These are phyloP conservation scores for Eupsittula cactorum DNA, from an alignment of 2,113 vertebrate species.

Conservation along the genomic window DNA sequence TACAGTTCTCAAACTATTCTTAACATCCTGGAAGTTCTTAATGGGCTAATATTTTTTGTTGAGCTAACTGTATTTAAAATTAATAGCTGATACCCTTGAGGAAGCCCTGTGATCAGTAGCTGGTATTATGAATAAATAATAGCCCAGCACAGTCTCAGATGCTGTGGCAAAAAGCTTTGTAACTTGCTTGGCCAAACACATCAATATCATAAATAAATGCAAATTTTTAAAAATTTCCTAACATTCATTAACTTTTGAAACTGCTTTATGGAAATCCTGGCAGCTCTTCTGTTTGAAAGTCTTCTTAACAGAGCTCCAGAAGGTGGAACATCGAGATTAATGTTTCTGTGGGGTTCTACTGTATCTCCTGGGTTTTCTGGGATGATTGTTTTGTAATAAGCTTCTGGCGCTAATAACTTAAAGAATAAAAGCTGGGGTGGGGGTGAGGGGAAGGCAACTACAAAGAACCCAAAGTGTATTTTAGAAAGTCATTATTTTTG, in stretches of 20 bases:
- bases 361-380: neutral
- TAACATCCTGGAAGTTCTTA: neutral
- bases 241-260: neutral
- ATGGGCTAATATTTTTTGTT: neutral
- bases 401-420: neutral
- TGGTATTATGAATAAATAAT: neutral
- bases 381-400: neutral
- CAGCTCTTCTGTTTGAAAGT: neutral
- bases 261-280: neutral
- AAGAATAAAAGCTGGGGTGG: neutral
- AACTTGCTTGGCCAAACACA: neutral
- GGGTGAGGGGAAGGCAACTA: rapidly evolving
- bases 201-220: neutral
- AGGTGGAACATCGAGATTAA: neutral
- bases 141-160: neutral
- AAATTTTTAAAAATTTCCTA: neutral
- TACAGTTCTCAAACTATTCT: neutral
- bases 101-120: neutral
- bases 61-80: neutral
- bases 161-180: rapidly evolving
- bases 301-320: neutral
- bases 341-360: neutral
- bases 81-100: neutral
- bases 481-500: slow-evolving; percentile 59
- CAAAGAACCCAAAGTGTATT: slow-evolving; percentile 47